Evolutionary conservation across 2,888 invertebrate species (phyloP), one percentile per base, ranked within the genome.

Genomic region (Drosophila anomelani): DNA sequence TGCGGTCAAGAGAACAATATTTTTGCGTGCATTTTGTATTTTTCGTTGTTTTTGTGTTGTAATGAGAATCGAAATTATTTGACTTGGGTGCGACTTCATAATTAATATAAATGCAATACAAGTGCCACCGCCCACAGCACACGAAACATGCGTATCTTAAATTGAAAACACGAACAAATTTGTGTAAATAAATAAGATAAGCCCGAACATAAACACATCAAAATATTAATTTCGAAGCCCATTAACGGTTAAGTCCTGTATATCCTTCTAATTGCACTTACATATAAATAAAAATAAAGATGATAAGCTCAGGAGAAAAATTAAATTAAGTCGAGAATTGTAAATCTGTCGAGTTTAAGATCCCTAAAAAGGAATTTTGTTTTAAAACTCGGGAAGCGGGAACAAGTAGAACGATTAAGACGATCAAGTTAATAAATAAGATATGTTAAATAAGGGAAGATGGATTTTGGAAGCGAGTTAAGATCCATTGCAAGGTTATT

Each of bases 1-100:
- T 23, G 57, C 64, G 64, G 53, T 72, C 63, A 69, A 84, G 56
- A 49, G 58, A 73, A 57, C 59, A 76, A 69, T 77, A 74, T 74
- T 71, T 70, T 81, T 73, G 64, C 43, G 36, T 61, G 64, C 73
- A 67, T 39, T 46, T 34, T 20, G 12, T 32, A 12, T 12, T 29
- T 36, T 56, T 7, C 20, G 43, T 46, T 46, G 39, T 46, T 32
- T 13, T 32, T 34, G 32, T 5, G 23, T 32, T 60, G 59, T 44
- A 59, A 56, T 59, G 67, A 58, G 57, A 51, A 55, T 26, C 56
- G 38, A 47, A 56, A 34, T 56, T 26, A 41, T 56, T 69, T 68
- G 67, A 68, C 57, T 39, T 68, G 72, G 56, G 64, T 64, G 64
- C 44, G 39, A 47, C 44, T 74, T 54, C 51, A 72, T 64, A 56